phyloP scores from a whole-genome alignment of 2,797 vertebrate species.

The Falco peregrinus region DNA sequence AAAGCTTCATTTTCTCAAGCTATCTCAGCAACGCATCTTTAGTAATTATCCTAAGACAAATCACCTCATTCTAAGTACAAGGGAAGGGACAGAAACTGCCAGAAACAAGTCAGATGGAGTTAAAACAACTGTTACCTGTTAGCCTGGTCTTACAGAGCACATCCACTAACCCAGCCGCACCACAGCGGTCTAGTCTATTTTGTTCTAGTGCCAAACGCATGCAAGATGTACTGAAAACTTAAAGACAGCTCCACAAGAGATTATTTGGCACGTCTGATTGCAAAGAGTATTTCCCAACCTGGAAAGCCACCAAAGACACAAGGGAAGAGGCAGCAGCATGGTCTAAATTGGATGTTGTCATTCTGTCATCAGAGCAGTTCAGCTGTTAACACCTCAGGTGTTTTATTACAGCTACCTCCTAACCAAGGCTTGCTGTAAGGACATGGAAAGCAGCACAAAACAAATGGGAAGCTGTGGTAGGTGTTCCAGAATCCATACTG shows the following conservation, averaged over 20 bases:
- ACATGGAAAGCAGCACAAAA: not conserved
- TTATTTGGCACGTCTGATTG: not conserved
- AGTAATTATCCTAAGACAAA: conserved; percentile 62
- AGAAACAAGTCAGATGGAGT: conserved; percentile 7
- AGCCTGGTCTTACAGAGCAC: not conserved
- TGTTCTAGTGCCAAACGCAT: not conserved
- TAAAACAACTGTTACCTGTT: not conserved
- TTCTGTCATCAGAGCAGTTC: not conserved
- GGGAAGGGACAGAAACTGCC: conserved; percentile 24
- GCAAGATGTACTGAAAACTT: not conserved
- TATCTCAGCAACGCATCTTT: conserved; percentile 31
- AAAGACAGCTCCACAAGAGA: not conserved
- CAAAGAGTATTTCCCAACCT: not conserved
- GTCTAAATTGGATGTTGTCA: not conserved
- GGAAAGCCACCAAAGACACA: not conserved
- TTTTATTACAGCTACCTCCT: not conserved
- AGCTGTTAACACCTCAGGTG: conserved; percentile 6
- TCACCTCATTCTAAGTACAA: conserved; percentile 36
- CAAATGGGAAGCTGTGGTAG: not conserved
- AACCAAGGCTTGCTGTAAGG: not conserved
- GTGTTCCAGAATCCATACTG: not conserved
- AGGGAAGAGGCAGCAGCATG: not conserved
- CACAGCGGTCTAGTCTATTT: not conserved
- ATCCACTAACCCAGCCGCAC: not conserved
- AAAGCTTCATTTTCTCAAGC: not conserved